Evolutionary conservation across 2,888 invertebrate genomes (phyloP).

Genomic region (Tuta absoluta): DNA sequence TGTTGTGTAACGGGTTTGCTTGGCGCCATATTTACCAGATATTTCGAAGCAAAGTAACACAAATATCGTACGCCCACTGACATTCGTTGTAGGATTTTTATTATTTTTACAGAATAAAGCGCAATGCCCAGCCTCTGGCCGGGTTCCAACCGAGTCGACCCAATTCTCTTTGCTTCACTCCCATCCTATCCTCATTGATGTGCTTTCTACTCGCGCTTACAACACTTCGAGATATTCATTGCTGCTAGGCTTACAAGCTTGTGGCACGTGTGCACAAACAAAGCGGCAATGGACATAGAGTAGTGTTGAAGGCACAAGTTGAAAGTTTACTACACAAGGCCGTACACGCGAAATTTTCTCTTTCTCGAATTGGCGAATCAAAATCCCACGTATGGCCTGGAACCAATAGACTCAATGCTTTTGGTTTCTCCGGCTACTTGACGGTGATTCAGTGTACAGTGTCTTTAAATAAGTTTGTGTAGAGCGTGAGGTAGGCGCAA

Average conservation of each 20-base stretch:
- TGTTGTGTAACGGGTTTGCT: not conserved
- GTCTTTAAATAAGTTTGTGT: not conserved
- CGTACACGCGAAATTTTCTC: constrained; percentile 68
- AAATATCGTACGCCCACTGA: constrained; percentile 15
- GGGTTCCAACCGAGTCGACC: constrained; percentile 53
- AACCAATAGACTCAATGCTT: constrained; percentile 1
- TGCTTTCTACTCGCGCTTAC: not conserved
- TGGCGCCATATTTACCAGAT: not conserved
- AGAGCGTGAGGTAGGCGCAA: too few relatives aligned
- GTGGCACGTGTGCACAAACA: not conserved
- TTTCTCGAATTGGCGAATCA: constrained; percentile 44
- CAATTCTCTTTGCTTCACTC: constrained; percentile 72
- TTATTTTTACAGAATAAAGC: constrained; percentile 27
- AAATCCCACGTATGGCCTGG: constrained; percentile 43
- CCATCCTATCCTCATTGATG: constrained; percentile 36
- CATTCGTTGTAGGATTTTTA: constrained; percentile 19
- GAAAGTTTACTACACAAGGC: not conserved
- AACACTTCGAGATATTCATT: not conserved
- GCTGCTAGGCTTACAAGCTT: not conserved
- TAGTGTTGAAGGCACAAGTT: not conserved
- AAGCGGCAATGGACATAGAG: not conserved
- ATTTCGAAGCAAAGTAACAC: constrained; percentile 7
- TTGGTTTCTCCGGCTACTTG: constrained; percentile 1
- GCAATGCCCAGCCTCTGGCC: constrained; percentile 19
- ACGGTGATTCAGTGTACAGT: not conserved